Evolutionary conservation across 2,797 vertebrate species (phyloP), one percentile per base, ranked within the genome.

Genomic region (Knipowitschia caucasica): DNA sequence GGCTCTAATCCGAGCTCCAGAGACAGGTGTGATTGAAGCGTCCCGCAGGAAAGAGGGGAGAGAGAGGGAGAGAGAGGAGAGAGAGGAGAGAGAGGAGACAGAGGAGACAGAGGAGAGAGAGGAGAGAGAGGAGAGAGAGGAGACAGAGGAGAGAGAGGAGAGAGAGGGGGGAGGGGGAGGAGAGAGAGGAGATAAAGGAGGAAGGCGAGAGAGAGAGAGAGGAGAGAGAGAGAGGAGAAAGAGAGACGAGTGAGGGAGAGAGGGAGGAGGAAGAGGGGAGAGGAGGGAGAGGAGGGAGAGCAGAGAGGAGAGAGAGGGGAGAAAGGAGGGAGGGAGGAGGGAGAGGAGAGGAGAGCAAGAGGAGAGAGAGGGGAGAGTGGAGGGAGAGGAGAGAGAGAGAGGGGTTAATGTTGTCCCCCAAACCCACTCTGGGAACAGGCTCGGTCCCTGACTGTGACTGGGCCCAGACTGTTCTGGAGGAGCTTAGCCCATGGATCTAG

Each of bases 11-110:
- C 64, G 15, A 18, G 3, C 35, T 38, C 15, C 45, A 50, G 69
- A 72, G 73, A 74, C 50, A 20, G 18, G 31, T 67, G 38, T 80
- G 74, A 84, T 80, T 74, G 64, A 77, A 75, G 40, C 51, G 38
- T 24, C 59, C 55, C 53, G 53, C 0, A 49, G 71, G 58, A 58
- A 43, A 21, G 38, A 3, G 31, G 31, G 10, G 12, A 10, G 31
- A 11, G 31, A 33, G 31, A 6, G 5, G 31, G 31, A 33, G 7
- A 10, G 11, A 9, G 7, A 33, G 31, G 31, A 12, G 31, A 3
- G 2, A 33, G 11, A 33, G n/a, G 2, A 33, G 9, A 14, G 31
- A 33, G 31, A 33, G 2, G 31, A 33, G n/a, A n/a, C n/a, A 33
- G 10, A 10, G 10, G 31, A 14, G 31, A 14, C 1, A 3, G 11